Evolutionary conservation across 2,113 vertebrate genomes (phyloP).

Genomic region (Riparia riparia): DNA sequence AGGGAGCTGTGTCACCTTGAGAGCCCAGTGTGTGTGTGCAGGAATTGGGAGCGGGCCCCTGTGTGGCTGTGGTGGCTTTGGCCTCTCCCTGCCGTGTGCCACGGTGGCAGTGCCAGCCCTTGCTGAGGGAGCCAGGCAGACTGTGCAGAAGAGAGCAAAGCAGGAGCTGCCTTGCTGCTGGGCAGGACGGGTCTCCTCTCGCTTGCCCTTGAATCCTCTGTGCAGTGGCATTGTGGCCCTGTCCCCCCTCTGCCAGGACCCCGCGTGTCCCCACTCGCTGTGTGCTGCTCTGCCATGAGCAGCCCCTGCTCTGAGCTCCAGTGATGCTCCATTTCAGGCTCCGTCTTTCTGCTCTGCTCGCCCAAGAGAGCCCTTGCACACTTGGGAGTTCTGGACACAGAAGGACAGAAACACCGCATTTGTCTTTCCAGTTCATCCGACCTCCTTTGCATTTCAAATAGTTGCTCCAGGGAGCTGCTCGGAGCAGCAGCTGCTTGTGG

Average conservation of each 20-base stretch:
- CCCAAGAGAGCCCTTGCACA: rapidly evolving
- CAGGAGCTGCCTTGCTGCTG: no score
- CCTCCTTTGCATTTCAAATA: background rate
- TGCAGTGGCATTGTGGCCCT: background rate
- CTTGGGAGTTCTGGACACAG: no score
- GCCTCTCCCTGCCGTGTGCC: background rate
- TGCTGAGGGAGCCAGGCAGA: background rate
- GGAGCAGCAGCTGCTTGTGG: background rate
- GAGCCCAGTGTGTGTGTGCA: background rate
- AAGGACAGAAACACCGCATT: background rate
- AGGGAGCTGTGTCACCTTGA: background rate
- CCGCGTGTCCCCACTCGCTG: rapidly evolving
- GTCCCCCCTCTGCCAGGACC: background rate
- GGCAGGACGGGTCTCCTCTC: background rate
- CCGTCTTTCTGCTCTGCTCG: background rate
- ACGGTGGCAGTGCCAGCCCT: background rate
- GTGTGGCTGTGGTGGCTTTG: background rate
- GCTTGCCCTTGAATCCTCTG: background rate
- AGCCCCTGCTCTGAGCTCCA: background rate
- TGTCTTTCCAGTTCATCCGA: background rate
- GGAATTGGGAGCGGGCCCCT: background rate
- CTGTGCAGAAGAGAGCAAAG: background rate
- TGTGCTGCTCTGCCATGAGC: background rate
- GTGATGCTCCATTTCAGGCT: background rate
- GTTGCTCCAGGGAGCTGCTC: background rate